Evolutionary conservation across 2,113 vertebrate species (phyloP).

Genomic region (Oryzias woworae): DNA sequence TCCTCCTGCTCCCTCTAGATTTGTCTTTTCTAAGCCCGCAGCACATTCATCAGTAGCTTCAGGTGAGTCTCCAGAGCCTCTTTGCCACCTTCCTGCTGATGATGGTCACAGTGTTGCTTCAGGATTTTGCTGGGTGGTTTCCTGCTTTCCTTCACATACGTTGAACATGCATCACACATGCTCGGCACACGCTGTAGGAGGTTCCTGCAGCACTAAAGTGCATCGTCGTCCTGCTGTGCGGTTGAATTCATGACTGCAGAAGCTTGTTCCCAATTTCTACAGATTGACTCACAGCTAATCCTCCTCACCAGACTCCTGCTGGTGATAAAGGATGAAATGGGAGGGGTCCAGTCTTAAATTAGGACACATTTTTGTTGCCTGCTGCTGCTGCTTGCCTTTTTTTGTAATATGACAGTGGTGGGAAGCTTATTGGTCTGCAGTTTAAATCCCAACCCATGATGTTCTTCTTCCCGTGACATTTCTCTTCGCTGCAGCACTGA

Average conservation of each 20-base stretch:
- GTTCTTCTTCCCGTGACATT: conserved; percentile 18
- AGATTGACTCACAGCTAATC: conserved; percentile 67
- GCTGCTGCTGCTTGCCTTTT: conserved; percentile 17
- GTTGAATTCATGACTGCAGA: conserved; percentile 69
- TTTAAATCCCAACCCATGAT: conserved; percentile 13
- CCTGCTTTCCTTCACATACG: background rate
- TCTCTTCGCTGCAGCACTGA: conserved; percentile 32
- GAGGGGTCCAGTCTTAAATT: conserved; percentile 61
- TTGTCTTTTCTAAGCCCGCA: conserved; percentile 37
- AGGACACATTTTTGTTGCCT: conserved; percentile 58
- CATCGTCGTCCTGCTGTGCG: conserved; percentile 49
- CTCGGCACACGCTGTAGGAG: background rate
- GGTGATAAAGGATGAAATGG: conserved; percentile 62
- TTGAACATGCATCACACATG: background rate
- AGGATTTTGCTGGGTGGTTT: conserved; percentile 12
- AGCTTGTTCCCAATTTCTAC: conserved; percentile 59
- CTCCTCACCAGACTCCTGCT: conserved; percentile 52
- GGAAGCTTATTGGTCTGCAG: conserved; percentile 7
- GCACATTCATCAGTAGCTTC: conserved; percentile 41
- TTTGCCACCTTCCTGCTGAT: conserved; percentile 55
- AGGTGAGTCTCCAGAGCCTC: conserved; percentile 62
- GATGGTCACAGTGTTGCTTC: conserved; percentile 47
- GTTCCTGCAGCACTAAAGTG: conserved; percentile 26
- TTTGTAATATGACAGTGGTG: conserved; percentile 4
- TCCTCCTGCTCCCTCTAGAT: conserved; percentile 47